Evolutionary conservation across 2,797 vertebrate species (phyloP).

Genomic region (Petrocephalus sullivani): DNA sequence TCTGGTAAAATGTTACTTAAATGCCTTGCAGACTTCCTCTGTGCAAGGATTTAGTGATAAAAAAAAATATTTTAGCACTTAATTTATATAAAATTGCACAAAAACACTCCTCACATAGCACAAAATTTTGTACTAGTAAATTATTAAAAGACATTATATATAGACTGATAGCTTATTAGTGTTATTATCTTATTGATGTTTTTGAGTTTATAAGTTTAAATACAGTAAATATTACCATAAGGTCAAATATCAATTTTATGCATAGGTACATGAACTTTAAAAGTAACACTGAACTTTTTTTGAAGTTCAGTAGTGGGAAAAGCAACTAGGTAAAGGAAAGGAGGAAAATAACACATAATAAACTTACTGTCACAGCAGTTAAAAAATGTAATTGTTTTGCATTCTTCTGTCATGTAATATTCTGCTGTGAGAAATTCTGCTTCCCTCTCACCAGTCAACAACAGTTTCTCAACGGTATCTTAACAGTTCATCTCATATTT

Average conservation of each 20-base stretch:
- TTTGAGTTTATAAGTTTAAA: background rate
- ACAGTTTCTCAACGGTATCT: constrained; percentile 13
- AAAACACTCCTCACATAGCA: background rate
- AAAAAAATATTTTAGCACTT: background rate
- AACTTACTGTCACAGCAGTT: background rate
- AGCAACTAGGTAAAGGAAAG: background rate
- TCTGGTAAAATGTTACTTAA: background rate
- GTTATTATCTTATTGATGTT: background rate
- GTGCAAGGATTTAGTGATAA: background rate
- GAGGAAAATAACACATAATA: background rate
- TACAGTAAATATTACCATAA: background rate
- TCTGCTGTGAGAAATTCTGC: background rate
- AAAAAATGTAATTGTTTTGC: background rate
- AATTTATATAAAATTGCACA: background rate
- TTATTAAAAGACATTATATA: background rate
- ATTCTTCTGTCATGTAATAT: constrained; percentile 12
- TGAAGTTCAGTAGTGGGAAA: background rate
- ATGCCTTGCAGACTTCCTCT: background rate
- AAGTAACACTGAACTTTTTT: background rate
- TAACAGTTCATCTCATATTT: constrained; percentile 23
- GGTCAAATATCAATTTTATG: background rate
- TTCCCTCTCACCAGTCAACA: constrained; percentile 24
- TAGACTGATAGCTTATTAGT: background rate
- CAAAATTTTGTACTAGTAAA: background rate
- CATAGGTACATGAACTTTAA: background rate